Evolutionary conservation across 2,888 invertebrate genomes (phyloP).

Genomic region (Mesopsocus fuscifrons): DNA sequence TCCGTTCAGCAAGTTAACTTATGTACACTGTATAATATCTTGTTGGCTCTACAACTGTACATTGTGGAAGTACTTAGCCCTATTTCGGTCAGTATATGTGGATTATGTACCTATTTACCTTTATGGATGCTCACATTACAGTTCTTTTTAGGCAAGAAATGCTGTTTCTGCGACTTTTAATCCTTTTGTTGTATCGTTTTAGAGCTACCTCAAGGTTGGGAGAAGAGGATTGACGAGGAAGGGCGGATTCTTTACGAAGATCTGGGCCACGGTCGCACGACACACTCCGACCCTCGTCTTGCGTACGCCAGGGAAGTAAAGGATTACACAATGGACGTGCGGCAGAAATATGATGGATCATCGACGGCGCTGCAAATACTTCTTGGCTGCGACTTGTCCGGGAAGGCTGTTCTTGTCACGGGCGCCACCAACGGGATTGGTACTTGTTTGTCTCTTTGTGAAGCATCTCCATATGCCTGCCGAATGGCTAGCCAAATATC

Average conservation of each 20-base stretch:
- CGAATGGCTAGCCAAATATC: background rate
- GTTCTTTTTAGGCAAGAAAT: no score
- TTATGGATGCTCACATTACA: no score
- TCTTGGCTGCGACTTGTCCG: slow-evolving; percentile 72
- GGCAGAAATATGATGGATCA: slow-evolving; percentile 74
- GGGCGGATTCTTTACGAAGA: slow-evolving; percentile 60
- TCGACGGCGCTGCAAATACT: slow-evolving; percentile 68
- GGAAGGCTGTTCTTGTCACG: slow-evolving; percentile 69
- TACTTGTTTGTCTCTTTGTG: slow-evolving; percentile 18
- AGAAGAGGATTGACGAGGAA: slow-evolving; percentile 49
- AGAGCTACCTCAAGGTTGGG: slow-evolving; percentile 72
- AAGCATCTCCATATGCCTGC: no score
- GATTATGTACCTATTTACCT: no score
- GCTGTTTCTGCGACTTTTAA: no score
- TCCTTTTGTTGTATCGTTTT: no score
- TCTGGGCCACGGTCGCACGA: slow-evolving; percentile 55
- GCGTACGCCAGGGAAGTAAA: slow-evolving; percentile 80
- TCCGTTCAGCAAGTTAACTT: no score
- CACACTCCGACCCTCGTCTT: slow-evolving; percentile 76
- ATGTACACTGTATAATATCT: no score
- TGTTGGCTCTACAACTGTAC: no score
- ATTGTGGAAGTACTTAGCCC: no score
- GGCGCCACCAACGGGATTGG: slow-evolving; percentile 87
- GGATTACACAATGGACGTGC: slow-evolving; percentile 44
- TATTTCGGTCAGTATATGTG: no score